Conservation (phyloP, 2,113 vertebrate species). For the Pangasianodon hypophthalmus region DNA sequence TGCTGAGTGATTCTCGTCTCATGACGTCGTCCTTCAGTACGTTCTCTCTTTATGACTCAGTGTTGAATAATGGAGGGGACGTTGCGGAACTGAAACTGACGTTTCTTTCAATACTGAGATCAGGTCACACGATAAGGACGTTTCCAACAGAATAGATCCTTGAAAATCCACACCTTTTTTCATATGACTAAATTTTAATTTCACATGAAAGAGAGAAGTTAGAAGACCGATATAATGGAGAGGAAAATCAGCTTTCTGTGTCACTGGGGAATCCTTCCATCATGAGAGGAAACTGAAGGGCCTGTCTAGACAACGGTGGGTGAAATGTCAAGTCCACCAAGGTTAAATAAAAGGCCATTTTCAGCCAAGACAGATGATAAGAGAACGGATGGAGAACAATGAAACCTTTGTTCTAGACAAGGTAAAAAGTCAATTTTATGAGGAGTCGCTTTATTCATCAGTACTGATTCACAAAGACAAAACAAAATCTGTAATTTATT, state of each 20-base stretch:
- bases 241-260: conserved; percentile 22
- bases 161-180: neutral
- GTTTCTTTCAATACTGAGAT: conserved; percentile 7
- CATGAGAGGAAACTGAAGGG: conserved; percentile 30
- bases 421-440: neutral
- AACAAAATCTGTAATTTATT: conserved; percentile 70
- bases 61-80: conserved; percentile 40
- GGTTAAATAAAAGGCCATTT: conserved; percentile 50
- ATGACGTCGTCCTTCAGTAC: neutral
- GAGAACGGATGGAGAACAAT: conserved; percentile 25
- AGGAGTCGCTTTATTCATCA: neutral
- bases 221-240: neutral
- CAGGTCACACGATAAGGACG: neutral
- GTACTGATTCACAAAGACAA: conserved; percentile 46
- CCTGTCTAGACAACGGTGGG: conserved; percentile 53
- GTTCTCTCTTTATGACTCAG: conserved; percentile 38
- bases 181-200: neutral
- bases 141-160: neutral
- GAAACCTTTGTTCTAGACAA: neutral
- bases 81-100: neutral
- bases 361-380: conserved; percentile 46
- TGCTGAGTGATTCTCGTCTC: conserved; percentile 16
- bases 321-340: conserved; percentile 35
- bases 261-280: neutral
- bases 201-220: neutral